Base-by-base conservation (phyloP, 2,113 vertebrate species). In the Osmerus mordax region DNA sequence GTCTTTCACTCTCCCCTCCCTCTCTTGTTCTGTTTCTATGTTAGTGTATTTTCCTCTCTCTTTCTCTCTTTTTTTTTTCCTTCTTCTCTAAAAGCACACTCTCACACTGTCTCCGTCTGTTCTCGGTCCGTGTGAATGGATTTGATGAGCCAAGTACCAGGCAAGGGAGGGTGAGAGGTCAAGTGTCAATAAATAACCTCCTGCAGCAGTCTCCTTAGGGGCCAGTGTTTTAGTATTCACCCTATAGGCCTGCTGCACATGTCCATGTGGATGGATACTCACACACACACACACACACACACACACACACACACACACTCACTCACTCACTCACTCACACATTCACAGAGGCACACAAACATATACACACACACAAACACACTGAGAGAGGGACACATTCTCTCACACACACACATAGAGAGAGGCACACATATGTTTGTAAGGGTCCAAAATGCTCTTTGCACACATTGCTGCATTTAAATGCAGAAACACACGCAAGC, bases 141-240 rank as follows among this genome's bases (percentile, higher is more conserved):
- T 19, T 16, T 29, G 51, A 47, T 29, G 23, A 55, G 28, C 65
- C 21, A 21, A 23, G 61, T 58, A 16, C 67, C 65, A 52, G 18
- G 15, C 66, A 60, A 76, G 71, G 64, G 62, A 77, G 71, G 19
- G 59, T 9, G 47, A 72, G 16, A 14, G 60, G 60, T 56, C 60
- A n/a, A 65, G 60, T 62, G 75, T 72, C 60, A 70, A 78, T 78
- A 73, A 75, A 72, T 72, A 66, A 75, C 41, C 19, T 53, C 25
- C 2, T 18, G 47, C 29, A 29, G 29, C 29, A 29, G 29, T 62
- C 52, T n/a, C 15, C 52, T 52, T 18, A 28, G 25, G 29, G 32
- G 41, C 58, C 69, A 3, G 9, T 67, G 63, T n/a, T 70, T 69
- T 60, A 19, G n/a, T 68, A 72, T 67, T 67, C 65, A 56, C 58